Percentiles rank a stretch among this genome's conserved stretches.
Evolutionary conservation across 2,113 vertebrate genomes (phyloP).

Genomic region (Eulacestoma nigropectus): DNA sequence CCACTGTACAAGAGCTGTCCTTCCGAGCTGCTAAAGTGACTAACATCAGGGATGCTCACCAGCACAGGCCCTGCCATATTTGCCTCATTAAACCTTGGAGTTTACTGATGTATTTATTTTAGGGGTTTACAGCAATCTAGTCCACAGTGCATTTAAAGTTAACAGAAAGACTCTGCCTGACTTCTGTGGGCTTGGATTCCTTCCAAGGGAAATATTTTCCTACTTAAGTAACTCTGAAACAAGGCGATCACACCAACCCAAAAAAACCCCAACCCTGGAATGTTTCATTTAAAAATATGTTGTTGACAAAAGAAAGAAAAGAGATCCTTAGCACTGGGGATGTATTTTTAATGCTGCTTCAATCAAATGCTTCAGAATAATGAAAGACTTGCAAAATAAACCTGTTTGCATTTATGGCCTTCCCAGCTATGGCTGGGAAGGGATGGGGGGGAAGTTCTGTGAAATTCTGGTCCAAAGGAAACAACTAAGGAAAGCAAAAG

Average conservation of each 20-base stretch:
- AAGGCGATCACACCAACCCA: neutral
- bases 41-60: neutral
- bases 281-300: constrained; percentile 10
- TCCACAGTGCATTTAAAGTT: constrained; percentile 22
- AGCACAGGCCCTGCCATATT: neutral
- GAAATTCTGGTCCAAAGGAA: neutral
- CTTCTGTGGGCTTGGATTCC: constrained; percentile 42
- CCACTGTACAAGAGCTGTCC: neutral
- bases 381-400: neutral
- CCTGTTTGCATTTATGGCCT: neutral
- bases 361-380: neutral
- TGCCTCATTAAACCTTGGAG: neutral
- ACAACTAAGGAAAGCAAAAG: neutral
- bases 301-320: constrained; percentile 19
- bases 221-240: constrained; percentile 54
- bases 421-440: neutral
- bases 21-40: accelerated
- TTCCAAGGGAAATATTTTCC: constrained; percentile 61
- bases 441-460: neutral
- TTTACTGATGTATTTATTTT: neutral
- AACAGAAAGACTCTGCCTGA: constrained; percentile 29
- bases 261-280: neutral
- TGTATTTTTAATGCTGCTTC: constrained; percentile 1
- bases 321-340: neutral
- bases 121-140: neutral